Conservation (phyloP, 2,113 vertebrate genomes). For the Barnardius zonarius region DNA sequence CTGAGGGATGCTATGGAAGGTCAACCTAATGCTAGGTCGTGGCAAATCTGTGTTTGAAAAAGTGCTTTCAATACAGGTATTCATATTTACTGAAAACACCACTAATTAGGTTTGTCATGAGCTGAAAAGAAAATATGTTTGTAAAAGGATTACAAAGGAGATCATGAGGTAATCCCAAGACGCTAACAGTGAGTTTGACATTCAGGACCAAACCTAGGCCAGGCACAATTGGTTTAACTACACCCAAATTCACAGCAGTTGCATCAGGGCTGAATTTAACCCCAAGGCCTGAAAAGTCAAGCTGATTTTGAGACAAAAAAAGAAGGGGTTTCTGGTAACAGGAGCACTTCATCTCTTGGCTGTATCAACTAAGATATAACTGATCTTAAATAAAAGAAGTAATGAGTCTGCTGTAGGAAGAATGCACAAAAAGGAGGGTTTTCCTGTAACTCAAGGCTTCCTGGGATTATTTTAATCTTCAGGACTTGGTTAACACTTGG, state of each 20-base stretch:
- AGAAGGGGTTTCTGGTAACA: background rate
- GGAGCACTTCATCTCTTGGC: background rate
- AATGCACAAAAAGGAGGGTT: background rate
- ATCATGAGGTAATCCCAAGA: conserved; percentile 55
- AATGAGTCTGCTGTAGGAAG: background rate
- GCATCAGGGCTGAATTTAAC: background rate
- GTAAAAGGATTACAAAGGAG: conserved; percentile 57
- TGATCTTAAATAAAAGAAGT: background rate
- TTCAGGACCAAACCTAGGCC: conserved; percentile 1
- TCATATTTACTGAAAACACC: conserved; percentile 49
- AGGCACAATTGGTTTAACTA: background rate
- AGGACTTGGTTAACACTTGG: background rate
- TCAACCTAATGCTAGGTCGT: background rate
- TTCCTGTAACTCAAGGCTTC: background rate
- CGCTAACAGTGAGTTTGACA: conserved; percentile 20
- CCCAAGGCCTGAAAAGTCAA: background rate
- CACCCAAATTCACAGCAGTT: background rate
- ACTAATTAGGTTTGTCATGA: conserved; percentile 46
- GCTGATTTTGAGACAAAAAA: background rate
- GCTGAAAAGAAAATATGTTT: conserved; percentile 61
- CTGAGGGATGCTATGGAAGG: background rate
- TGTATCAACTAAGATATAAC: background rate
- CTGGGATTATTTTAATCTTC: conserved; percentile 12
- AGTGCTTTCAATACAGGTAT: background rate
- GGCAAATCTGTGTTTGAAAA: conserved; percentile 43